Conservation (phyloP, 2,113 vertebrate species). For the Cyprinodon variegatus region DNA sequence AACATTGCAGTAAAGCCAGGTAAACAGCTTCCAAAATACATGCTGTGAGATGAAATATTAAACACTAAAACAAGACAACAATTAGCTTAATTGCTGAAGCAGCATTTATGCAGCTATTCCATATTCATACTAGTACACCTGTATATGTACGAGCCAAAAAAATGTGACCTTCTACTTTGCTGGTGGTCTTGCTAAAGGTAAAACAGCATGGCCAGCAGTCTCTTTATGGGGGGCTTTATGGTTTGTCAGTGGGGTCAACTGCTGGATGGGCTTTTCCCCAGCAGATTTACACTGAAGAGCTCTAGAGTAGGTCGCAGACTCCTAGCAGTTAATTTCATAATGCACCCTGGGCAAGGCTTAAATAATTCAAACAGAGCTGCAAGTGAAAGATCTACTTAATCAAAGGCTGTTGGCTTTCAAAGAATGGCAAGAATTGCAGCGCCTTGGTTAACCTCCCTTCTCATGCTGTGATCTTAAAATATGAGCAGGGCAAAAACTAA, state of each 20-base stretch:
- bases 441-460: conserved; percentile 23
- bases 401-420: conserved; percentile 52
- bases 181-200: conserved; percentile 9
- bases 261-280: conserved; percentile 51
- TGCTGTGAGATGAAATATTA: conserved; percentile 8
- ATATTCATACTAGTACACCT: conserved; percentile 49
- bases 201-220: conserved; percentile 65
- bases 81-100: conserved; percentile 49
- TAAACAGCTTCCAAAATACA: conserved; percentile 13
- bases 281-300: conserved; percentile 65
- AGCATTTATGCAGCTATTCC: conserved; percentile 23
- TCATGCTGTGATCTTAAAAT: conserved; percentile 5
- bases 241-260: conserved; percentile 57
- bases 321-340: conserved; percentile 76
- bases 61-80: conserved; percentile 4
- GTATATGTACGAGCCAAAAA: conserved; percentile 34
- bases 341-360: conserved; percentile 65
- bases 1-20: neutral
- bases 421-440: conserved; percentile 30
- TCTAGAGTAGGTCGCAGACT: conserved; percentile 59
- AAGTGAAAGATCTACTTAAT: conserved; percentile 67
- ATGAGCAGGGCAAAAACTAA: neutral
- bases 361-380: conserved; percentile 64
- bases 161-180: conserved; percentile 52
- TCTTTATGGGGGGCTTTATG: conserved; percentile 66